Percentiles rank a stretch among this genome's conserved stretches.
Conservation (phyloP, 2,113 vertebrate genomes). For the Anseranas semipalmata region DNA sequence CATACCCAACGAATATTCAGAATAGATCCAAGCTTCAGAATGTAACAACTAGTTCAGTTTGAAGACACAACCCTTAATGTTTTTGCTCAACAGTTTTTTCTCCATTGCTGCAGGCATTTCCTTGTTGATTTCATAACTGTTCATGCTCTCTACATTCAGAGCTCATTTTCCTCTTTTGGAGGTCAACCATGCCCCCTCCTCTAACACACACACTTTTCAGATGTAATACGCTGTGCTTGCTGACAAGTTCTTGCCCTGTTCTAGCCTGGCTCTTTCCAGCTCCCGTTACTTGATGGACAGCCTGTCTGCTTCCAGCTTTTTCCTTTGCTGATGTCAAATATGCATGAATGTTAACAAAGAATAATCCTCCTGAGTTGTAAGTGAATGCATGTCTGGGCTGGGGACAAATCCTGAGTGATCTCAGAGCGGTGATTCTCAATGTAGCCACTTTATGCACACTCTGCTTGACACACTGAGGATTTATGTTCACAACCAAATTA, state of each 20-base stretch:
- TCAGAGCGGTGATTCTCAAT: background rate
- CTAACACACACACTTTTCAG: background rate
- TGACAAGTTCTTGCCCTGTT: background rate
- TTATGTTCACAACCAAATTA: background rate
- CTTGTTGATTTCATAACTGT: background rate
- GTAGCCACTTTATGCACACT: background rate
- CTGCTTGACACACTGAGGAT: background rate
- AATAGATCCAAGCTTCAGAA: background rate
- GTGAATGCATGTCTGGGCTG: background rate
- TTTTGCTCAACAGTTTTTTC: background rate
- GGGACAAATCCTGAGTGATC: background rate
- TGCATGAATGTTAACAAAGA: background rate
- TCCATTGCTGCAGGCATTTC: background rate
- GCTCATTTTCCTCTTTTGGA: background rate
- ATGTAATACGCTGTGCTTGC: background rate
- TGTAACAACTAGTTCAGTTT: background rate
- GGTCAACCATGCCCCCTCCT: background rate
- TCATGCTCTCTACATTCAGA: background rate
- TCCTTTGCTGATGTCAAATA: background rate
- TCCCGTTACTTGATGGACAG: background rate
- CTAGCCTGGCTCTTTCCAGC: background rate
- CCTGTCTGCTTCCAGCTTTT: background rate
- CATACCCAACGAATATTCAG: too few relatives aligned
- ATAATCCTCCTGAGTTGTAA: too few relatives aligned
- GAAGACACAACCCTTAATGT: background rate